Evolutionary conservation across 2,113 vertebrate species (phyloP), one percentile per base, ranked within the genome.

Genomic region (Pelecanus crispus): DNA sequence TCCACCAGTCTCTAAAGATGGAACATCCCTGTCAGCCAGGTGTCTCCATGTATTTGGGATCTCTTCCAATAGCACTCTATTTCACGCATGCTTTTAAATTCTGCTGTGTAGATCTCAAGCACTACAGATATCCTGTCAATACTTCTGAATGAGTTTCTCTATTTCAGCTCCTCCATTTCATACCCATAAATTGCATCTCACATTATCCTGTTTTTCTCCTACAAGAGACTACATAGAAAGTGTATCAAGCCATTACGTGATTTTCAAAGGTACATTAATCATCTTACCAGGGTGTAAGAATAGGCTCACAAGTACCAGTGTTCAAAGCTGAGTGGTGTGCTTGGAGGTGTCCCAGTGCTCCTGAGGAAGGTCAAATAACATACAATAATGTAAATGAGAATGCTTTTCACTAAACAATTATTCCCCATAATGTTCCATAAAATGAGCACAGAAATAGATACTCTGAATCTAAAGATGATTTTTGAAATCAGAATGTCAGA

Each of bases 201-300:
- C 26, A 34, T 78, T 74, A 63, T 78, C 65, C 68, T 81, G 47
- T 16, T 88, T 94, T 86, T 78, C 52, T 86, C 44, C 62, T 92
- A 31, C n/a, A 83, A 78, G 38, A 88, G n/a, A 38, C 44, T 81
- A 19, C 55, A 81, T 8, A 67, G 80, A 84, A 78, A 90, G 72
- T 47, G 49, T 71, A 91, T 67, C 29, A 78, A 74, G n/a, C 38
- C 72, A 93, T 94, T 84, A 91, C 82, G 44, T 75, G 88, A 74
- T 92, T 86, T 97, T 74, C 72, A 80, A 92, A 78, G 45, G 49
- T n/a, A 73, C 70, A 80, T 95, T 91, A 94, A 90, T 93, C 70
- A 91, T 82, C 50, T 74, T 52, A 68, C 66, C 58, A 50, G 79
- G 34, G 47, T 94, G 56, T 68, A 65, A 92, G 70, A 92, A 79